Evolutionary conservation across 2,797 vertebrate species (phyloP).

Genomic region (Sebastolobus alascanus): DNA sequence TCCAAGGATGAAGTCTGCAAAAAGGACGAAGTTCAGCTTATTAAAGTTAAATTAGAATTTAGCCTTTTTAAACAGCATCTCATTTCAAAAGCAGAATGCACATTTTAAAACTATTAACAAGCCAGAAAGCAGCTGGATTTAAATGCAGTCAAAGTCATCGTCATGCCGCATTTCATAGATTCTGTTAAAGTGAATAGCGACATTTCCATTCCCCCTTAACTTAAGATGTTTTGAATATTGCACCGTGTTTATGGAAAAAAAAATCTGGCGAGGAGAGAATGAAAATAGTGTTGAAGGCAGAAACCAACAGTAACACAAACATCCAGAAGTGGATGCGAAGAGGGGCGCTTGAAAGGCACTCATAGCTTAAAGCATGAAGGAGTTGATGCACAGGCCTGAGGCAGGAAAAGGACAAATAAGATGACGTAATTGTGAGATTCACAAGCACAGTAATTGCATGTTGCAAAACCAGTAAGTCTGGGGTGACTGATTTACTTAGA

Average conservation of each 20-base stretch:
- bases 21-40: constrained; percentile 25
- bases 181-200: neutral
- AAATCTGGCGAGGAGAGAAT: neutral
- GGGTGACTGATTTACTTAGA: constrained; percentile 27
- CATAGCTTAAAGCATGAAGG: constrained; percentile 55
- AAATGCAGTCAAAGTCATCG: neutral
- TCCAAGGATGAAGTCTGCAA: neutral
- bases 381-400: constrained; percentile 45
- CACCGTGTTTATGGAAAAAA: neutral
- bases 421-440: constrained; percentile 50
- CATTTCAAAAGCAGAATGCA: neutral
- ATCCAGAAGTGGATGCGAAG: constrained; percentile 41
- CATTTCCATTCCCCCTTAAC: neutral
- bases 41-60: neutral
- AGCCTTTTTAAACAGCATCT: neutral
- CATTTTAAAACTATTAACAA: neutral
- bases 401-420: constrained; percentile 30
- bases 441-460: constrained; percentile 56
- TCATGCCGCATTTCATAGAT: neutral
- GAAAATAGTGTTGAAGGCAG: constrained; percentile 10
- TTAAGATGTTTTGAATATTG: neutral
- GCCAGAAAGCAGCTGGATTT: neutral
- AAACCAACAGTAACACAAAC: constrained; percentile 29
- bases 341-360: constrained; percentile 55
- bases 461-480: constrained; percentile 33